These are phyloP conservation scores for Corythornis vintsioides DNA, from an alignment of 2,113 vertebrate species.

Conservation along the genomic window DNA sequence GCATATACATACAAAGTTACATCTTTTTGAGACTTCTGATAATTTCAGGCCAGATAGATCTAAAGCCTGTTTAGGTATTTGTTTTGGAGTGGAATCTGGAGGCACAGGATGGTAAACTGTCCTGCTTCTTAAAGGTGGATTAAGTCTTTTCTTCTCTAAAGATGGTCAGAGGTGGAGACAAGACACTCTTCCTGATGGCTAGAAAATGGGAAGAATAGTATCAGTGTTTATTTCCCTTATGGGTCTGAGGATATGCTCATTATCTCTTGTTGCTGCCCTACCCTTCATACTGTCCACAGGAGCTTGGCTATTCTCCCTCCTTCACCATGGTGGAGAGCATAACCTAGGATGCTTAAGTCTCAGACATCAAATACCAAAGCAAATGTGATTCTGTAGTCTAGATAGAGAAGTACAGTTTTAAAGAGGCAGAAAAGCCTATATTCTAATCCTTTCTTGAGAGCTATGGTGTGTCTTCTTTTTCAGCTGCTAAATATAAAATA, in stretches of 20 bases:
- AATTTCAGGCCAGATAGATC: background rate
- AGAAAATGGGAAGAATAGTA: background rate
- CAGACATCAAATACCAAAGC: background rate
- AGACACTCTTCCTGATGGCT: background rate
- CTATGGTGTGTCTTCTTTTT: slow-evolving; percentile 32
- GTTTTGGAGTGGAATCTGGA: background rate
- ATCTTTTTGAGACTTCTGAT: background rate
- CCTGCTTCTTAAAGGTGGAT: background rate
- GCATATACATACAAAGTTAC: background rate
- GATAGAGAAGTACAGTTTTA: background rate
- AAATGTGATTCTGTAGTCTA: background rate
- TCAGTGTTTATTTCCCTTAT: background rate
- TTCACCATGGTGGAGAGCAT: background rate
- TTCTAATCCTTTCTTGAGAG: slow-evolving; percentile 31
- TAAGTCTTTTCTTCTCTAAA: background rate
- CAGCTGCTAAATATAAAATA: background rate
- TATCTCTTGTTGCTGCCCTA: background rate
- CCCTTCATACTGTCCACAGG: background rate
- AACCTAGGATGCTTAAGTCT: background rate
- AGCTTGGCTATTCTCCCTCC: background rate
- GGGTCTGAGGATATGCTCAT: background rate
- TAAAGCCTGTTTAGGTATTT: background rate
- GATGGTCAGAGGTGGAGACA: background rate
- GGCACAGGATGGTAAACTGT: background rate
- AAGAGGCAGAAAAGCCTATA: background rate